Conservation (phyloP, 2,888 invertebrate species). For the Litoditis marina region DNA sequence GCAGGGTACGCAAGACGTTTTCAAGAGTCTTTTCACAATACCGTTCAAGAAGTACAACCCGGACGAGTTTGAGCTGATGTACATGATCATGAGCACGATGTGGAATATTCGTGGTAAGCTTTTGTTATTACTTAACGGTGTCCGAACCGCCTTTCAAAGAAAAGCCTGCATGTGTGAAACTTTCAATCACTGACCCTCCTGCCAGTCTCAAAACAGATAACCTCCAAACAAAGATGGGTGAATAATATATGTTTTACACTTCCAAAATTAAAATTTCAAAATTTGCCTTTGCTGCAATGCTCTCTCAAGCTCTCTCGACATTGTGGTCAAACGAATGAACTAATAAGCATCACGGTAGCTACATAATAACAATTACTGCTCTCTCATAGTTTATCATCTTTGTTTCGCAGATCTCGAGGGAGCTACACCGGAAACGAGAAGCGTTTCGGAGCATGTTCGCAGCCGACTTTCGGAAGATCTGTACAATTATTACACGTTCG, state of each 20-base stretch:
- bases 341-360: too few relatives aligned
- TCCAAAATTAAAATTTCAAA: too few relatives aligned
- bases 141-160: too few relatives aligned
- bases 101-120: conserved; percentile 33
- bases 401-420: conserved; percentile 4
- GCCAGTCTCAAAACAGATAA: too few relatives aligned
- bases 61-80: conserved; percentile 34
- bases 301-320: too few relatives aligned
- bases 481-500: background rate
- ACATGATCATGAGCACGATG: conserved; percentile 44
- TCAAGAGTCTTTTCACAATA: conserved; percentile 28
- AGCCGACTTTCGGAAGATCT: conserved; percentile 4
- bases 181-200: too few relatives aligned
- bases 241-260: too few relatives aligned
- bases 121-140: background rate
- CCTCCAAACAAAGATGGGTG: too few relatives aligned
- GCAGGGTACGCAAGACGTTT: conserved; percentile 27
- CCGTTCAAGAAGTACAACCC: conserved; percentile 36
- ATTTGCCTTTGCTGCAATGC: too few relatives aligned
- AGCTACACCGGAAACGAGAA: background rate
- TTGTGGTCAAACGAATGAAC: too few relatives aligned
- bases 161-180: too few relatives aligned
- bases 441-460: background rate
- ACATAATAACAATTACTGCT: too few relatives aligned
- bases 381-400: background rate